Percentiles rank a stretch among this genome's conserved stretches.
phyloP scores from a whole-genome alignment of 92 coral and sea anemone species.

The Palythoa heliodiscus region DNA sequence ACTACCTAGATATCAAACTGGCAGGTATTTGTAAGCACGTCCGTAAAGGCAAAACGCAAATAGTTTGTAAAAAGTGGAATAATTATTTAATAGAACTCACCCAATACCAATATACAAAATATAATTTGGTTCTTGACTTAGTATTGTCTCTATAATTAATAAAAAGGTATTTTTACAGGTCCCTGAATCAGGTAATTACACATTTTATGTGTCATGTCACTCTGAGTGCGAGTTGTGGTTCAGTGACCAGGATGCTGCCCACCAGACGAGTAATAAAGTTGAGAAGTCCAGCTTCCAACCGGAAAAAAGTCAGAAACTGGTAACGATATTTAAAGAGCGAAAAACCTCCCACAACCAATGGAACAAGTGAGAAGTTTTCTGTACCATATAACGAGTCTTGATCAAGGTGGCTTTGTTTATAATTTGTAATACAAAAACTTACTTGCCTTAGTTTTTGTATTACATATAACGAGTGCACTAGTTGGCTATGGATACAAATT shows the following conservation, averaged over 20 bases:
- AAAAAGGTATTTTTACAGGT: neutral
- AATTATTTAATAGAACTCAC: too few species aligned
- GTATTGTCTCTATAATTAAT: too few species aligned
- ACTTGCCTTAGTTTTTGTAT: too few species aligned
- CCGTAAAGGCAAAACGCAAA: too few species aligned
- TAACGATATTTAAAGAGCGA: constrained; percentile 19
- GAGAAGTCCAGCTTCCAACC: neutral
- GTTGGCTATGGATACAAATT: too few species aligned
- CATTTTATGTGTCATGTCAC: constrained; percentile 24
- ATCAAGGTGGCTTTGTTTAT: too few species aligned
- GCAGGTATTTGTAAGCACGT: too few species aligned
- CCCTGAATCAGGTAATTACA: constrained; percentile 30
- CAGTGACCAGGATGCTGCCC: neutral
- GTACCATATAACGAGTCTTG: neutral
- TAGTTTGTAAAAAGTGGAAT: too few species aligned
- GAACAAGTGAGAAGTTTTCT: constrained; percentile 43
- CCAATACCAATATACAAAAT: too few species aligned
- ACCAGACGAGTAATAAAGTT: neutral
- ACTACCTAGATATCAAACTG: too few species aligned
- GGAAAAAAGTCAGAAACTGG: constrained; percentile 30
- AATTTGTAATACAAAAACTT: too few species aligned
- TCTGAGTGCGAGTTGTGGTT: constrained; percentile 35
- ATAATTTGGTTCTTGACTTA: too few species aligned
- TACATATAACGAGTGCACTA: neutral
- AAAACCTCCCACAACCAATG: constrained; percentile 54